Evolutionary conservation across 2,113 vertebrate genomes (phyloP).

Genomic region (Periophthalmus modestus): DNA sequence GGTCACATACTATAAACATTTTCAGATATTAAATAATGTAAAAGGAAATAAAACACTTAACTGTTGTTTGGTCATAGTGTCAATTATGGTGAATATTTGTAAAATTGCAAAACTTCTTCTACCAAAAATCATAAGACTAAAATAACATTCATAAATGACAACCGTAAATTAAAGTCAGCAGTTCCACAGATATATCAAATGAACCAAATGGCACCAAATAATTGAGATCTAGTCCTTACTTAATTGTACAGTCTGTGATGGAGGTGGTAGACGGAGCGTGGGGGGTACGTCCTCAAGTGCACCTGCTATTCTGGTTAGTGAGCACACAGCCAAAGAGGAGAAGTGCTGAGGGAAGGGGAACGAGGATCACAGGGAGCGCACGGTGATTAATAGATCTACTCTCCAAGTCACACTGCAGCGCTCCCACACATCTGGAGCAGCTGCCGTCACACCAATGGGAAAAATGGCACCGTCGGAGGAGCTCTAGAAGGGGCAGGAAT

Average conservation of each 20-base stretch:
- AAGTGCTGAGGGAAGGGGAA: conserved; percentile 13
- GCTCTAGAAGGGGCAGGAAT: not conserved
- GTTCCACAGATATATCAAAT: not conserved
- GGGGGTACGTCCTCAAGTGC: conserved; percentile 8
- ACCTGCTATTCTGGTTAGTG: conserved; percentile 12
- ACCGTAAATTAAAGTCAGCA: not conserved
- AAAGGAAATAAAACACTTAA: not conserved
- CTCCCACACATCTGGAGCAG: conserved; percentile 10
- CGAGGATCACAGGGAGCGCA: conserved; percentile 6
- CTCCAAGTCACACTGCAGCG: conserved; percentile 7
- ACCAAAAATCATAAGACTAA: too few species aligned
- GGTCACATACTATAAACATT: not conserved
- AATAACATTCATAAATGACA: too few species aligned
- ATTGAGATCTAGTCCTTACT: not conserved
- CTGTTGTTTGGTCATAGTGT: too few species aligned
- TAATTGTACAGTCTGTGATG: not conserved
- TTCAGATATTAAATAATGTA: not conserved
- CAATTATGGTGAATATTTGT: too few species aligned
- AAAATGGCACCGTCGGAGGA: not conserved
- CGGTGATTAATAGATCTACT: conserved; percentile 11
- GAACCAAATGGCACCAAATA: not conserved
- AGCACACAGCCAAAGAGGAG: not conserved
- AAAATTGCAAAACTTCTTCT: too few species aligned
- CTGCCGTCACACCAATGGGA: conserved; percentile 3
- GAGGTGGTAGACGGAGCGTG: not conserved